Base-by-base conservation (phyloP, 1,140 invertebrate genomes). In the Polyergus mexicanus region DNA sequence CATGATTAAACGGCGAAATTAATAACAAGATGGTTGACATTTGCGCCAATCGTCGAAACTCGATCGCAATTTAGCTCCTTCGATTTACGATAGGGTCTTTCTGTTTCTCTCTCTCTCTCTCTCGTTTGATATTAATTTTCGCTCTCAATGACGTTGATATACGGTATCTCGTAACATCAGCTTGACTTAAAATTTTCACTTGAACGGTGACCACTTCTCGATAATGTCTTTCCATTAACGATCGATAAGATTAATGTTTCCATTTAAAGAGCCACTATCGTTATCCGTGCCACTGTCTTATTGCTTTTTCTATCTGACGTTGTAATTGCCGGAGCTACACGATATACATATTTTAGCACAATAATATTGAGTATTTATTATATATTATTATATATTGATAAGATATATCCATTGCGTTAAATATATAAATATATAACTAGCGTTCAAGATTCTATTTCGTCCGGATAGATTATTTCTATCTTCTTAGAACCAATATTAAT, bases 161-260 rank as follows among this genome's bases (percentile, higher is more conserved):
- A n/a, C n/a, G n/a, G n/a, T n/a, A 86, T 89, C 51, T 75, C 51
- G 28, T 63, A 69, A 85, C 78, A 89, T 87, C 66, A 56, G 51
- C 41, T 62, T 58, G 69, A 41, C 66, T 85, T 87, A 44, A 81
- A 78, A 89, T 89, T 89, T 80, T 89, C 80, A 75, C 86, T 56
- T 10, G 88, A 85, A 89, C 86, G 68, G 88, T 83, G 81, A 58
- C 54, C 32, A 44, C 60, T 58, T 87, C 58, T 87, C 22, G 87
- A 90, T 90, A 90, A 91, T 76, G 63, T 41, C 38, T 71, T 22
- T 85, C 38, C 87, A 91, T 89, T 54, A 44, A 28, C 65, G 38
- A 85, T 91, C 51, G 90, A 91, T 91, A 89, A 91, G 85, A 91
- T 91, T 89, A 91, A 78, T 35, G 66, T 47, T 2, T 35, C n/a